Base-by-base conservation (phyloP, 2,888 invertebrate genomes). In the Diaphora mendica region DNA sequence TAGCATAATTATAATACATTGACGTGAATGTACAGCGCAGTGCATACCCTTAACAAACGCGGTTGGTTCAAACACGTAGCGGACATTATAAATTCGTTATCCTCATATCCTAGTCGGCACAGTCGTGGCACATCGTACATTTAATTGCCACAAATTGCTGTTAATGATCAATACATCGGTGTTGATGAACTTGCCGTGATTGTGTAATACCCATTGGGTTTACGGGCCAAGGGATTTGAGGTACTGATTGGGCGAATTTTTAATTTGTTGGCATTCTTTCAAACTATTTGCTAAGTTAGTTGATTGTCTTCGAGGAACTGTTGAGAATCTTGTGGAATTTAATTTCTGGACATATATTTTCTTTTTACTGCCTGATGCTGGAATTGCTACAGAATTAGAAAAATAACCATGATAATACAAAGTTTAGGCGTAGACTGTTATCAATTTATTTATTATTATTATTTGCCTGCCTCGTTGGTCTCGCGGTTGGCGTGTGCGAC, bases 61-160 rank as follows among this genome's bases (percentile, higher is more conserved):
- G 91, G 93, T 79, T 80, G 86, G 86, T 89, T 92, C 91, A 91
- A 93, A 86, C 88, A 82, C 84, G 80, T 80, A 77, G 76, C 80
- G 78, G 80, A 89, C 84, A 94, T 95, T 94, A 95, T 82, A 92
- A 84, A 95, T 95, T 95, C 93, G 94, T 91, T 91, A 91, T 88
- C 90, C 91, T 85, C 80, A 83, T 82, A 83, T 77, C 78, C 78
- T 85, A 83, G 79, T 75, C 76, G 77, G 78, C 83, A 84, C 72
- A 77, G 72, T 77, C 83, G 86, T 87, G 85, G 87, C 87, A 88
- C 85, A 84, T 87, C 89, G 84, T 89, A 88, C 82, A 83, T 91
- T 91, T 94, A 93, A 94, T 94, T 94, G 92, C 91, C 87, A 86
- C 88, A 91, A 94, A 86, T 94, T 92, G 79, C 71, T 91, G 87